Evolutionary conservation across 2,113 vertebrate genomes (phyloP).

Genomic region (Nannobrachium achirus): DNA sequence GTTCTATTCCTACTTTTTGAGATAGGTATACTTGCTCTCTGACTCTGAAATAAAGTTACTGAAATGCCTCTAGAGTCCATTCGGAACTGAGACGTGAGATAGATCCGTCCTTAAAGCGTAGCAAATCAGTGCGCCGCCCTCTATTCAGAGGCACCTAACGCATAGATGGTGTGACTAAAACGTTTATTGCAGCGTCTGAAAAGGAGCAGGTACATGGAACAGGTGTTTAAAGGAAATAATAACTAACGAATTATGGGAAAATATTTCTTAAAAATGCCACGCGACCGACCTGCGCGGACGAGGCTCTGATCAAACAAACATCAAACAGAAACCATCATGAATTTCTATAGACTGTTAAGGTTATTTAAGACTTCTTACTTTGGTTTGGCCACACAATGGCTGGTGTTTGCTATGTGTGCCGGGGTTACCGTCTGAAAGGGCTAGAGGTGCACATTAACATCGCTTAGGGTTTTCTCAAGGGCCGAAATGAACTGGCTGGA

Average conservation of each 20-base stretch:
- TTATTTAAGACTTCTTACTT: conserved; percentile 83
- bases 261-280: conserved; percentile 66
- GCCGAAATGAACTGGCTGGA: conserved; percentile 84
- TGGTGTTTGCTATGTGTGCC: conserved; percentile 76
- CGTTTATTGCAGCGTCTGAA: conserved; percentile 44
- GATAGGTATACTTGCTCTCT: too few species aligned
- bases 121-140: conserved; percentile 82
- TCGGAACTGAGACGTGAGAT: too few species aligned
- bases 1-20: too few species aligned
- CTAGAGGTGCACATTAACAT: conserved; percentile 84
- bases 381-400: conserved; percentile 74
- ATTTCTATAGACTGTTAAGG: conserved; percentile 83
- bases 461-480: conserved; percentile 82
- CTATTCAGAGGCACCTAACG: conserved; percentile 64
- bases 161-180: conserved; percentile 62
- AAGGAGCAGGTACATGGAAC: conserved; percentile 53
- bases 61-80: too few species aligned
- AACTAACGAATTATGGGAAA: neutral
- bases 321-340: conserved; percentile 78
- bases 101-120: conserved; percentile 62
- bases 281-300: conserved; percentile 67
- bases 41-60: too few species aligned
- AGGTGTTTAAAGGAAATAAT: conserved; percentile 49
- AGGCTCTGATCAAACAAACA: conserved; percentile 80
- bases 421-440: conserved; percentile 80